Evolutionary conservation across 2,888 invertebrate species (phyloP), one percentile per base, ranked within the genome.

Genomic region (Dromius quadrimaculatus): DNA sequence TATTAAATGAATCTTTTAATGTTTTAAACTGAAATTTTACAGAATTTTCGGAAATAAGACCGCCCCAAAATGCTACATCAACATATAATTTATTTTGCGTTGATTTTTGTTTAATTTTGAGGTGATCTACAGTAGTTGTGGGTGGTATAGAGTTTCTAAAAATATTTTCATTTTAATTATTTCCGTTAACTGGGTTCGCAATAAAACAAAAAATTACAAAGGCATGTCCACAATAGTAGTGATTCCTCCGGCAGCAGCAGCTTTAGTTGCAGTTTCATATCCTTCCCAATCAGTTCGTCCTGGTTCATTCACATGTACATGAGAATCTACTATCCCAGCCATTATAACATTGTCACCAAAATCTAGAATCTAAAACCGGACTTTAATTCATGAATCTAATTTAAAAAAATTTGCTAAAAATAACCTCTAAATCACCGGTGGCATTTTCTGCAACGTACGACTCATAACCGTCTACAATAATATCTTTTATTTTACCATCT

Each of bases 31-130:
- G 32, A 32, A 32, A 38, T 34, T 6, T 76, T 79, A 88, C 88
- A 79, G 86, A 81, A 80, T 91, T 92, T 71, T 85, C 88, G 0
- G 89, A 89, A 54, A 91, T 85, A 0, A 92, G 85, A n/a, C 91
- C 92, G n/a, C 91, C 92, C 92, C 92, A 92, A 80, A 92, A 91
- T 1, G 87, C 92, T 45, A 92, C 88, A 78, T 92, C 91, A 0
- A 91, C 87, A 74, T 84, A 89, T 19, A 88, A 83, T 74, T 83
- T 81, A 1, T 85, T 87, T 36, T 83, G 79, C 0, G 92, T 90
- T 1, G 86, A 84, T 8, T 81, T 76, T 1, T 87, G 84, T 81
- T 92, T 92, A 0, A 81, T 82, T 76, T 86, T 84, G 4, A 92
- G 83, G 76, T 88, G 88, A 22, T 85, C 82, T 17, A 89, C 76